Evolutionary conservation across 2,888 invertebrate genomes (phyloP).

Genomic region (Zhuqinia jingwanae): DNA sequence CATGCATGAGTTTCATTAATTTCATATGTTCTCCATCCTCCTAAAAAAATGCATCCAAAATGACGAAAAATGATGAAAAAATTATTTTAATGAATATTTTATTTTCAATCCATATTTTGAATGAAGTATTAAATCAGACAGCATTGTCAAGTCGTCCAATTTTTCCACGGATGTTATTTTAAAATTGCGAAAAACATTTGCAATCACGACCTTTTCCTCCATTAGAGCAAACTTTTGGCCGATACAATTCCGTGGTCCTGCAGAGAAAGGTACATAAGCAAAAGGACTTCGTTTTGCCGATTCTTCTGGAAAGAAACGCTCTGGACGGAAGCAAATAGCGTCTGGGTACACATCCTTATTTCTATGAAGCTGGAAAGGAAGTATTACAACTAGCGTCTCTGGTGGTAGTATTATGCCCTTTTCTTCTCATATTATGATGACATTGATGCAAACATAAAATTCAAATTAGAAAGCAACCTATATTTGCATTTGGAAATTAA

Average conservation of each 20-base stretch:
- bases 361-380: slow-evolving; percentile 81
- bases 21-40: too few relatives aligned
- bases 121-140: slow-evolving; percentile 84
- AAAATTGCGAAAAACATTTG: slow-evolving; percentile 84
- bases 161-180: slow-evolving; percentile 83
- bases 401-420: slow-evolving; percentile 80
- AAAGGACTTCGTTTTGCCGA: slow-evolving; percentile 81
- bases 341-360: slow-evolving; percentile 82
- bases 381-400: slow-evolving; percentile 80
- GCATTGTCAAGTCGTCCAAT: slow-evolving; percentile 83
- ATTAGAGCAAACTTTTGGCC: slow-evolving; percentile 84
- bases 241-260: slow-evolving; percentile 77
- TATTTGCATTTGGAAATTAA: too few relatives aligned
- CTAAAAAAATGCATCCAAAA: too few relatives aligned
- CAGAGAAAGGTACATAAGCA: slow-evolving; percentile 81
- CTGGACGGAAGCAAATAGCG: slow-evolving; percentile 82
- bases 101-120: slow-evolving; percentile 84
- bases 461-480: too few relatives aligned
- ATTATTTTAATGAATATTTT: slow-evolving; percentile 79
- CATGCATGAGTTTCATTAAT: too few relatives aligned
- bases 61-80: not conserved
- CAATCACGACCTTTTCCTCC: slow-evolving; percentile 84
- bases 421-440: slow-evolving; percentile 77
- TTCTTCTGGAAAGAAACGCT: slow-evolving; percentile 82
- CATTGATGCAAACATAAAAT: too few relatives aligned